A percentile compares a stretch with the other conserved stretches of the same genome.
Conservation (phyloP, 1,140 invertebrate species). For the Metopolophium dirhodum region DNA sequence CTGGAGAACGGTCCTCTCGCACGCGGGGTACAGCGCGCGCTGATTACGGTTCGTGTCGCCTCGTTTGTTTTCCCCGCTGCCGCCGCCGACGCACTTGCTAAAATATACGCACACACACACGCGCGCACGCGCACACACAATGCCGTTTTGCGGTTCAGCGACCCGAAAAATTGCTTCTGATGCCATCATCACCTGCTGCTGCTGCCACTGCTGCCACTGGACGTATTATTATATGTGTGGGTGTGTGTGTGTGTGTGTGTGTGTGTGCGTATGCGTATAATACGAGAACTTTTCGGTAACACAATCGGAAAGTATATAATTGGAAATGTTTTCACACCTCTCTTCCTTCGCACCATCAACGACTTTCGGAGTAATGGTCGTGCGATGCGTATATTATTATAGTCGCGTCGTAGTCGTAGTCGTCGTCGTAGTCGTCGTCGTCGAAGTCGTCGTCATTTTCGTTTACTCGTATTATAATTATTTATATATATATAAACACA, state of each 20-base stretch:
- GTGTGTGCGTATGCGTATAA: neutral
- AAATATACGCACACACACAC: neutral
- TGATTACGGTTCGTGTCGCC: conserved; percentile 51
- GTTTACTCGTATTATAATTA: neutral
- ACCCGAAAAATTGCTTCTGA: conserved; percentile 56
- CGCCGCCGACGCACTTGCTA: conserved; percentile 38
- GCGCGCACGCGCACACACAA: neutral
- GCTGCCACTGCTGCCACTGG: neutral
- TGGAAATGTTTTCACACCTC: conserved; percentile 47
- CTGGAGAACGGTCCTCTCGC: conserved; percentile 7
- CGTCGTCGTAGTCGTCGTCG: neutral
- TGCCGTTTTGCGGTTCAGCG: conserved; percentile 56
- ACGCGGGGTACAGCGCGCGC: neutral
- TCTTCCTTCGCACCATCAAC: neutral
- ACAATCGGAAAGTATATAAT: conserved; percentile 55
- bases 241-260: too few species aligned
- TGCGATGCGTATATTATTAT: neutral
- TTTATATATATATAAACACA: neutral
- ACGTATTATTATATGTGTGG: neutral
- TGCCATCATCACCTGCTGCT: conserved; percentile 44
- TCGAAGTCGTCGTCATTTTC: neutral
- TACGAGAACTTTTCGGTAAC: conserved; percentile 44
- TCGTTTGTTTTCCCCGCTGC: conserved; percentile 32
- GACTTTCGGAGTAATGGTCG: neutral
- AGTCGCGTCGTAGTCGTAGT: neutral